Evolutionary conservation across 2,113 vertebrate genomes (phyloP).

Genomic region (Tyto alba): DNA sequence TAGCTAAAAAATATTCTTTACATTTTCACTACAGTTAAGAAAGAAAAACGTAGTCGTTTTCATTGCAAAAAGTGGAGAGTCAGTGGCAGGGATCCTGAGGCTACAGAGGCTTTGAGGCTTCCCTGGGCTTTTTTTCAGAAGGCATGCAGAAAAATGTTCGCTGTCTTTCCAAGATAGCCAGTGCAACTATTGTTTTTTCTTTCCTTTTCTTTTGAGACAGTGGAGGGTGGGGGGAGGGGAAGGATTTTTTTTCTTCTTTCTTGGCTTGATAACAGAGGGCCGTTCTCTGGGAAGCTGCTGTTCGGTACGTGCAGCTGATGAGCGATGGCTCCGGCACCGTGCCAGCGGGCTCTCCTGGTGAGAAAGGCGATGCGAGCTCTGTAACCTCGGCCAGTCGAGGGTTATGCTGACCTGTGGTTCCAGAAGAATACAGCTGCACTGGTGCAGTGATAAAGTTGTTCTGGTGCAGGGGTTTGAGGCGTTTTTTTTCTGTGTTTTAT

Average conservation of each 20-base stretch:
- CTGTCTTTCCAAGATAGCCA: neutral
- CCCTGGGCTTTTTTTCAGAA: neutral
- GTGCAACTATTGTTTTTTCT: neutral
- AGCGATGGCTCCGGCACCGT: neutral
- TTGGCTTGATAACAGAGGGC: neutral
- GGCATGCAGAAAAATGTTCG: neutral
- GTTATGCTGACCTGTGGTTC: neutral
- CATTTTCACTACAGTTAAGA: neutral
- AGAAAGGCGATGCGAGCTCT: neutral
- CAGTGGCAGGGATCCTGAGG: neutral
- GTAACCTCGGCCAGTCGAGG: neutral
- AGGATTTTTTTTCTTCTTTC: neutral
- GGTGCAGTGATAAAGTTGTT: neutral
- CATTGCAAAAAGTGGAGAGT: neutral
- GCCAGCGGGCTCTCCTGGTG: neutral
- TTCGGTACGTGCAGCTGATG: neutral
- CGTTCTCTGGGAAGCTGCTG: neutral
- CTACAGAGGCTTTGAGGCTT: neutral
- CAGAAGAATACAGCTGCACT: neutral
- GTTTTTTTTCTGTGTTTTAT: neutral
- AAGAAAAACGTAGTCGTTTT: neutral
- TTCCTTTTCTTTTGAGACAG: neutral
- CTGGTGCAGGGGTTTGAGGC: neutral
- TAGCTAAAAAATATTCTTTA: neutral
- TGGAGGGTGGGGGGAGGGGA: too few relatives aligned